Base-by-base conservation (phyloP, 2,797 vertebrate genomes). In the Erpetoichthys calabaricus region DNA sequence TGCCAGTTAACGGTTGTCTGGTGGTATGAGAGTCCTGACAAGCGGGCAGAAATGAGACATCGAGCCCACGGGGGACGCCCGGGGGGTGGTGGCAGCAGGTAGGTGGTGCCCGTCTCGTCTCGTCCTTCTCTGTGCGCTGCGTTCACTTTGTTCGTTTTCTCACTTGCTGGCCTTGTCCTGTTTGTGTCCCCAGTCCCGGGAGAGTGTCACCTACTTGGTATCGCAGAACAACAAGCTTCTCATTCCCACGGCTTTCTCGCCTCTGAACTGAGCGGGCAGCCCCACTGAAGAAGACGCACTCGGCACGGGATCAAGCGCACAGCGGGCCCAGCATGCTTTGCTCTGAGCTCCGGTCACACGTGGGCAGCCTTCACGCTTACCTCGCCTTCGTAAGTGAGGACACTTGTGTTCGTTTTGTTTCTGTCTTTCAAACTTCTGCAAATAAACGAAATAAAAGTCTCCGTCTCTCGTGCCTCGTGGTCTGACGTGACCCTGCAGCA, bases 1-100 rank as follows among this genome's bases (percentile, higher is more conserved):
- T 60, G 47, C n/a, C 67, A 98, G 95, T 94, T 53, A 85, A 94
- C 0, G 77, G 77, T 81, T 51, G 76, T 97, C 1, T 91, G 92
- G 90, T 96, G 93, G 92, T 86, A 85, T 0, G 75, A 91, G 72
- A 86, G 64, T 44, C 63, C 87, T 1, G 92, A 98, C 51, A 73
- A 74, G 1, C 84, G 85, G 2, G 92, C 89, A 50, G 78, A 82
- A 0, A 62, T 84, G 55, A 85, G 91, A 53, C 90, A 86, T 60
- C 65, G 42, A 55, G 78, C 92, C 55, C 92, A 91, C 44, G 81
- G 80, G 80, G 47, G 91, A 97, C 1, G 79, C 89, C 61, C 78
- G 90, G 62, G 86, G 90, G 62, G 86, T 95, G 0, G 90, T 95
- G 4, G 87, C 88, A 50, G 90, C 92, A 73, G 92, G 94, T 96